phyloP scores from a whole-genome alignment of 2,888 invertebrate genomes.

The Zygaena filipendulae region DNA sequence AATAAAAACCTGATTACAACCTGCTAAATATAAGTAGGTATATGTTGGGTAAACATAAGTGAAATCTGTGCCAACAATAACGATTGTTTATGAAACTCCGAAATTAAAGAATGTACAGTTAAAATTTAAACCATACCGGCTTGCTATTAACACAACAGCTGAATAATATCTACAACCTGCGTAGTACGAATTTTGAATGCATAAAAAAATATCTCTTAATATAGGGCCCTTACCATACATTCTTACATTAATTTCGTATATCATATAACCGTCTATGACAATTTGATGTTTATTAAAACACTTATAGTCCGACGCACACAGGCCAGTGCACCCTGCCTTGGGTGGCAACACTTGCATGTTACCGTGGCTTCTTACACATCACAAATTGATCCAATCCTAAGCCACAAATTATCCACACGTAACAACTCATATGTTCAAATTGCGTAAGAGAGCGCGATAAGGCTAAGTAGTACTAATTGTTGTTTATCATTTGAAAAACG shows the following conservation, averaged over 20 bases:
- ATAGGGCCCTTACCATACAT: conserved; percentile 66
- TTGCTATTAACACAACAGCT: conserved; percentile 32
- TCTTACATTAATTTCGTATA: conserved; percentile 62
- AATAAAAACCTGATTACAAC: conserved; percentile 59
- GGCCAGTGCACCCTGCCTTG: conserved; percentile 23
- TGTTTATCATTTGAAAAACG: conserved; percentile 28
- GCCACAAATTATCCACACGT: conserved; percentile 43
- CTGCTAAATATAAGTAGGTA: conserved; percentile 58
- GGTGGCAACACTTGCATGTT: conserved; percentile 41
- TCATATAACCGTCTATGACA: conserved; percentile 64
- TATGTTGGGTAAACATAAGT: no score
- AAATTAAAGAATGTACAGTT: conserved; percentile 40
- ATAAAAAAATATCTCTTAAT: conserved; percentile 66
- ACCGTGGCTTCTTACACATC: conserved; percentile 25
- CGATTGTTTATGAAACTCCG: conserved; percentile 59
- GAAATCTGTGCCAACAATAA: conserved; percentile 58
- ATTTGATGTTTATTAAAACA: conserved; percentile 46
- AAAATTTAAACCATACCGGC: conserved; percentile 19
- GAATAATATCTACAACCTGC: conserved; percentile 36
- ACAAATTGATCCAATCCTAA: conserved; percentile 30
- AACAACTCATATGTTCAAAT: conserved; percentile 52
- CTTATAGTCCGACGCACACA: no score
- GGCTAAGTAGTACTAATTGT: conserved; percentile 29
- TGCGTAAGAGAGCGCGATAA: conserved; percentile 51
- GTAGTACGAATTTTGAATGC: conserved; percentile 58